A percentile compares a stretch with the other conserved stretches of the same genome.
phyloP scores from a whole-genome alignment of 1,140 invertebrate species.

The Drosophila murphyi region DNA sequence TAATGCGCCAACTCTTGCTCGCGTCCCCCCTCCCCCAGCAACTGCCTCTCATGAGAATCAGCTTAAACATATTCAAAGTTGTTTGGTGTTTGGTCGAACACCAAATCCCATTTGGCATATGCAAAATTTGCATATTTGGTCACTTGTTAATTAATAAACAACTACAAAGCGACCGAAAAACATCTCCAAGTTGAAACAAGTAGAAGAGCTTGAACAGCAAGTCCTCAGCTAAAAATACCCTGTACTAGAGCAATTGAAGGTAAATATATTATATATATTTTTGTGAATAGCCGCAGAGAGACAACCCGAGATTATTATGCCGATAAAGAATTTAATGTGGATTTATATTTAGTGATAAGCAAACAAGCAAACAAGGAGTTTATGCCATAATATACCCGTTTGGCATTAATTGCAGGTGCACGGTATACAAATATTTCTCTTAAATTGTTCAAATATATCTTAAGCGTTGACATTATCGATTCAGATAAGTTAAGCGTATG shows the following conservation, averaged over 20 bases:
- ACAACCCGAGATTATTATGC: no score
- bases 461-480: slow-evolving; percentile 46
- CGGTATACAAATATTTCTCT: slow-evolving; percentile 35
- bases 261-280: no score
- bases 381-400: no score
- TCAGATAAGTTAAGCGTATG: slow-evolving; percentile 40
- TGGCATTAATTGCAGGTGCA: not conserved
- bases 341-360: no score
- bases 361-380: no score
- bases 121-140: slow-evolving; percentile 76
- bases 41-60: not conserved
- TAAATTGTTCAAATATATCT: slow-evolving; percentile 37
- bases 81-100: slow-evolving; percentile 25
- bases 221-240: slow-evolving; percentile 1
- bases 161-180: slow-evolving; percentile 40
- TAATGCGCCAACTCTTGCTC: not conserved
- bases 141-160: slow-evolving; percentile 80
- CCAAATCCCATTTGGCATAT: slow-evolving; percentile 46
- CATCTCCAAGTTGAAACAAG: slow-evolving; percentile 28
- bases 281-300: no score
- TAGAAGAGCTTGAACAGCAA: not conserved
- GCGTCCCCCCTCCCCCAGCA: not conserved
- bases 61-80: slow-evolving; percentile 23
- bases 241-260: not conserved
- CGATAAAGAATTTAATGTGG: no score